A percentile compares a stretch with the other conserved stretches of the same genome.
These are phyloP conservation scores for Paramacrobiotus metropolitanus DNA, from an alignment of 1,140 invertebrate genomes.

Conservation along the genomic window DNA sequence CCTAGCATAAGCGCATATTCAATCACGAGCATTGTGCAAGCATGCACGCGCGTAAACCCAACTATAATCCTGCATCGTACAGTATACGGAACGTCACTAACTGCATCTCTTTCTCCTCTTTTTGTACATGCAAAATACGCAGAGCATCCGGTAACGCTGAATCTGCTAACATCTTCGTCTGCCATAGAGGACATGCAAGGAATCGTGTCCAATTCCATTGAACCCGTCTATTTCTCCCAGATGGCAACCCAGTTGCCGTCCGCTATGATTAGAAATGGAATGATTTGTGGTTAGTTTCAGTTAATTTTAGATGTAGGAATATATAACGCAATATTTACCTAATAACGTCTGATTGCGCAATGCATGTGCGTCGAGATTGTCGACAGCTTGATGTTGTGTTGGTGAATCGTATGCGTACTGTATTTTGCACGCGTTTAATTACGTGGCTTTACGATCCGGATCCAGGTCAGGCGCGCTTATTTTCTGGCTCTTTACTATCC, in stretches of 20 bases:
- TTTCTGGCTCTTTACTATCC: too few relatives aligned
- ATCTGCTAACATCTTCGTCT: too few relatives aligned
- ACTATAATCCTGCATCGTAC: too few relatives aligned
- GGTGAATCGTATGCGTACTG: too few relatives aligned
- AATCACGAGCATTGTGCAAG: slow-evolving; percentile 2
- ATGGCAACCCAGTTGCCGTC: neutral
- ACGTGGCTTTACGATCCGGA: neutral
- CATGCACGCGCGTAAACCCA: neutral
- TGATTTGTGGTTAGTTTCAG: neutral
- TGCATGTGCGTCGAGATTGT: too few relatives aligned
- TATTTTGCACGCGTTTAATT: neutral
- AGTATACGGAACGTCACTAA: neutral
- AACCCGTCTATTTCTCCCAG: neutral
- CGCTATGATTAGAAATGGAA: neutral
- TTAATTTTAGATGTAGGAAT: too few relatives aligned
- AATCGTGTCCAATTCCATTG: neutral
- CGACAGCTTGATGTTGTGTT: too few relatives aligned
- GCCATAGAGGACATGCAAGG: neutral
- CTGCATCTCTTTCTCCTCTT: neutral
- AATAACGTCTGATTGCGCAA: too few relatives aligned
- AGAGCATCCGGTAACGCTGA: too few relatives aligned
- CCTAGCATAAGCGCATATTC: neutral
- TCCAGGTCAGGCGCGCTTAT: too few relatives aligned
- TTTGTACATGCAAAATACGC: neutral
- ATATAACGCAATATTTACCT: too few relatives aligned